Conservation (phyloP, 2,888 invertebrate species). For the Trissolcus brochymenae region DNA sequence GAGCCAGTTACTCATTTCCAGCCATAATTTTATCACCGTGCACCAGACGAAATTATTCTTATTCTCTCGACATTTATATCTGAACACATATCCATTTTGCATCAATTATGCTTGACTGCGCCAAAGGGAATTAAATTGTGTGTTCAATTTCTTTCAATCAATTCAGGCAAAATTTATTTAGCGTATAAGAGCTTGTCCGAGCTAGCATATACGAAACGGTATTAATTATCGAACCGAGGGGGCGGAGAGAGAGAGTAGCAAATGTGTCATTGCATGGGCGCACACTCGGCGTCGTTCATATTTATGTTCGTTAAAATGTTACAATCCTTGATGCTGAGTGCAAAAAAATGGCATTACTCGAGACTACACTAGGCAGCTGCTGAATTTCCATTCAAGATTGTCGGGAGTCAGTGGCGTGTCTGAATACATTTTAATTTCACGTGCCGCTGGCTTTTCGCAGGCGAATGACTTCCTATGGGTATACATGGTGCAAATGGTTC, state of each 20-base stretch:
- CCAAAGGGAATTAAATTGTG: not conserved
- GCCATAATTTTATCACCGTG: no score
- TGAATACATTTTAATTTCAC: constrained; percentile 73
- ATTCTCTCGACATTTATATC: no score
- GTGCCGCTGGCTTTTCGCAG: constrained; percentile 67
- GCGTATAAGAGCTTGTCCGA: not conserved
- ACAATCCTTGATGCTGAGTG: constrained; percentile 33
- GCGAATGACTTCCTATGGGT: constrained; percentile 65
- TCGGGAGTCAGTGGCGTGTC: constrained; percentile 54
- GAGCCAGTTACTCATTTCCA: no score
- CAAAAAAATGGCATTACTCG: constrained; percentile 44
- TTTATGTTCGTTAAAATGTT: constrained; percentile 45
- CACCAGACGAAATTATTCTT: no score
- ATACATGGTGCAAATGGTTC: constrained; percentile 67
- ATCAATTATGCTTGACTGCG: not conserved
- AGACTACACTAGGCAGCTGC: constrained; percentile 48
- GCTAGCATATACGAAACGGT: not conserved
- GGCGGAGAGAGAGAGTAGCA: not conserved
- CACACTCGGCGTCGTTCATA: constrained; percentile 31
- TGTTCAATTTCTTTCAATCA: constrained; percentile 2
- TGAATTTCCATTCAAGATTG: constrained; percentile 53
- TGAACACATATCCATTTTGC: no score
- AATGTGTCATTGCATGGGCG: constrained; percentile 16
- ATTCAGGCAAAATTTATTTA: not conserved
- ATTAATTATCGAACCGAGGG: constrained; percentile 20